Base-by-base conservation (phyloP, 2,888 invertebrate species). In the Orthosia incerta region DNA sequence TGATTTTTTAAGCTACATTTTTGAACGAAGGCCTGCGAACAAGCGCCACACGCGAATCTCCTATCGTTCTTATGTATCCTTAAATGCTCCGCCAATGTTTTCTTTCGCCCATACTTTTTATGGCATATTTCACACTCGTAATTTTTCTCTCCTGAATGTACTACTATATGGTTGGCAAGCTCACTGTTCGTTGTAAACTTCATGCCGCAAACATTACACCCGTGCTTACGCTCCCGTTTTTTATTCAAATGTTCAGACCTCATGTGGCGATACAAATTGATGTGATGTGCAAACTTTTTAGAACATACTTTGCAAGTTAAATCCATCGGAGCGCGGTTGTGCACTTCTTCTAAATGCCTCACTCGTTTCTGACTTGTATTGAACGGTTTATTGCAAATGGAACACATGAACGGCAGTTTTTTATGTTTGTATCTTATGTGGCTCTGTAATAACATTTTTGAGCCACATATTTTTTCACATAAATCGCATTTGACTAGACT, bases 91-190 rank as follows among this genome's bases (percentile, higher is more conserved):
- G 76, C 86, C 51, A 91, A 76, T 7, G 89, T 88, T 70, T 89
- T 88, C 16, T 80, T 73, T 23, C 89, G 88, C 0, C 86, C 85
- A 66, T 89, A 92, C 16, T 80, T 86, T 68, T 95, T 95, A 26
- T 89, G 86, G 77, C 96, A 96, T 1, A 93, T 82, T 39, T 91
- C 88, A 76, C 96, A 96, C 73, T 92, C 89, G 61, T 90, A 95
- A 16, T 93, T 93, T 80, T 93, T 94, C 5, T 89, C 90, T 0
- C 91, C 87, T 0, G 86, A 74, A 59, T 86, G 86, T 0, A 85
- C 87, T 0, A 85, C 71, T 1, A 39, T 45, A 13, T 85, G 85
- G 4, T 71, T 66, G 0, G 62, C 26, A 0, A 88, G 71, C 0
- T 64, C 74, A 3, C 76, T 70, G 3, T 62, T 74, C 0, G 79